Base-by-base conservation (phyloP, 2,113 vertebrate species). In the Xyliphius kryptos region DNA sequence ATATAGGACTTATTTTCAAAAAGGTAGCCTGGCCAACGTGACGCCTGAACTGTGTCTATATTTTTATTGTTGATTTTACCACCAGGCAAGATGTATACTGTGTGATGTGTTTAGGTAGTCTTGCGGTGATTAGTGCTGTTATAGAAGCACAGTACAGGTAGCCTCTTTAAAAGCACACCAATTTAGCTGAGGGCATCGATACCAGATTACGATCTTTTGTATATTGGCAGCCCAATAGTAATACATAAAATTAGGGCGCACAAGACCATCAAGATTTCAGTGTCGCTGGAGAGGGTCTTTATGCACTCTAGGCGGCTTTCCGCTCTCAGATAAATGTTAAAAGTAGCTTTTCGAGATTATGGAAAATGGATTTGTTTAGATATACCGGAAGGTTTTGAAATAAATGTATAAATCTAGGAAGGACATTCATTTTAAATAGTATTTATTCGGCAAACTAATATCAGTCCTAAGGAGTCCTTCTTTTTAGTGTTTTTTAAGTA, bases 141-240 rank as follows among this genome's bases (percentile, higher is more conserved):
- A 60, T 9, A 5, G 22, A 60, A 32, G 22, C 12, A 13, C 12
- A 0, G 14, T 48, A 9, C 57, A 60, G 11, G 57, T 9, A 11
- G 15, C 20, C 16, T 40, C 20, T 59, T 59, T 16, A n/a, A 47
- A n/a, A 22, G 8, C 47, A 32, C 57, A 60, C 57, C 57, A 60
- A 19, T 43, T 57, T 13, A 41, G 0, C 13, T 43, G 20, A n/a
- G 17, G 21, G 38, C 17, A 40, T 19, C 43, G 13, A 16, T 14
- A 48, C 46, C 46, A 57, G 11, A 44, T 12, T 19, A 21, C 56
- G 17, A 22, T 44, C 17, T n/a, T 41, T n/a, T n/a, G n/a, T n/a
- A n/a, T n/a, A n/a, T n/a, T n/a, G n/a, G n/a, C n/a, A n/a, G n/a
- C n/a, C n/a, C n/a, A n/a, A n/a, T n/a, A n/a, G n/a, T n/a, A n/a